These are phyloP conservation scores for Macrosoma leucophasiata DNA, from an alignment of 2,888 invertebrate genomes.

Conservation along the genomic window DNA sequence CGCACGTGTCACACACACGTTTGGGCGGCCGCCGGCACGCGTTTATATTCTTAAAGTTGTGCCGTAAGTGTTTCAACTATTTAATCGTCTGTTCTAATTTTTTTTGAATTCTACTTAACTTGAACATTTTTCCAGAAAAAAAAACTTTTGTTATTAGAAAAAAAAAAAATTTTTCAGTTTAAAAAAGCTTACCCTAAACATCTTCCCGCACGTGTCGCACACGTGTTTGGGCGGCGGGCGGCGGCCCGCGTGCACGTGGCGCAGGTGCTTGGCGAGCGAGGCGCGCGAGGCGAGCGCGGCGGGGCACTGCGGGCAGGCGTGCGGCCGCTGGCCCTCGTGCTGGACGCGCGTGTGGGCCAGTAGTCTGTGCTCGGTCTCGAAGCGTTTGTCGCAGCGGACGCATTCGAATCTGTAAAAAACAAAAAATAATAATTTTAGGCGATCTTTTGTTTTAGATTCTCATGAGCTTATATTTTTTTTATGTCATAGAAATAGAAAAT, in stretches of 20 bases:
- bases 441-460: no score
- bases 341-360: conserved; percentile 41
- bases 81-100: no score
- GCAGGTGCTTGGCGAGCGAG: conserved; percentile 47
- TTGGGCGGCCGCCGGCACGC: no score
- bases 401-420: conserved; percentile 39
- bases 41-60: no score
- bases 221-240: conserved; percentile 43
- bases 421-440: background rate
- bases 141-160: no score
- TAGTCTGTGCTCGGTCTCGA: conserved; percentile 31
- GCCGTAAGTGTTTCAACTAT: no score
- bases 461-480: no score
- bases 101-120: no score
- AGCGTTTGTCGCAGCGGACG: conserved; percentile 43
- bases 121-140: no score
- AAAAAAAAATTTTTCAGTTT: no score
- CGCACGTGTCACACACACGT: no score
- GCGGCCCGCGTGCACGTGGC: conserved; percentile 39
- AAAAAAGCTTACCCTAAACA: conserved; percentile 54
- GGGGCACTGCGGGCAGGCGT: conserved; percentile 56
- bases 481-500: no score
- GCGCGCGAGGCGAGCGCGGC: conserved; percentile 47
- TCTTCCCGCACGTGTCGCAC: conserved; percentile 58
- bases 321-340: conserved; percentile 56